Base-by-base conservation (phyloP, 1,140 invertebrate species). In the Drosophila murphyi region DNA sequence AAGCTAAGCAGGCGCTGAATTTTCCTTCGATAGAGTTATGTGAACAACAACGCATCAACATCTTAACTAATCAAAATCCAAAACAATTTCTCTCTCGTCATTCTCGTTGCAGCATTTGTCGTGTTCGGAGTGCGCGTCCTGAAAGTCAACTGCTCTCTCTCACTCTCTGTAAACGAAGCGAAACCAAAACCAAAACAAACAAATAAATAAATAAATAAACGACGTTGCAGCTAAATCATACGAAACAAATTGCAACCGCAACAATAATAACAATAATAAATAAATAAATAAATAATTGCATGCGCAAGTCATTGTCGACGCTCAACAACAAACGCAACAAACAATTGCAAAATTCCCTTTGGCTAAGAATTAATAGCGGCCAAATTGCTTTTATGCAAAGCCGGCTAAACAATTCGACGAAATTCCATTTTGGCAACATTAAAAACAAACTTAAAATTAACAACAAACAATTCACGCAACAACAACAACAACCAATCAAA, bases 311-410 rank as follows among this genome's bases (percentile, higher is more conserved):
- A 68, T 51, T 54, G 60, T 81, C 51, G 57, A 72, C 85, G 76
- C 76, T 86, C 41, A 8, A 68, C 86, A 86, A 82, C 86, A 86
- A 82, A 82, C 79, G 76, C 80, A 87, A 70, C 68, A 90, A 81
- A 83, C 88, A 92, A 92, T 91, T 88, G 85, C 83, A 92, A 92
- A 92, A 92, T 92, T 92, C 91, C 80, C 85, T 92, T 92, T 92
- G 91, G 91, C 91, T 82, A 90, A 89, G 85, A 87, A 89, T 85
- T 78, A 61, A 55, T 68, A 71, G 85, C 67, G 59, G 86, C 71
- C 72, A 50, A 70, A 69, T 74, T 77, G 77, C 77, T 75, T 80
- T 71, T 80, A 83, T 80, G 83, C 83, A 73, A 69, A 57, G 70
- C 63, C 72, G 69, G 74, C 85, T 81, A 73, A 77, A 82, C 72